phyloP scores from a whole-genome alignment of 2,797 vertebrate genomes.

The Leptoclinus maculatus region DNA sequence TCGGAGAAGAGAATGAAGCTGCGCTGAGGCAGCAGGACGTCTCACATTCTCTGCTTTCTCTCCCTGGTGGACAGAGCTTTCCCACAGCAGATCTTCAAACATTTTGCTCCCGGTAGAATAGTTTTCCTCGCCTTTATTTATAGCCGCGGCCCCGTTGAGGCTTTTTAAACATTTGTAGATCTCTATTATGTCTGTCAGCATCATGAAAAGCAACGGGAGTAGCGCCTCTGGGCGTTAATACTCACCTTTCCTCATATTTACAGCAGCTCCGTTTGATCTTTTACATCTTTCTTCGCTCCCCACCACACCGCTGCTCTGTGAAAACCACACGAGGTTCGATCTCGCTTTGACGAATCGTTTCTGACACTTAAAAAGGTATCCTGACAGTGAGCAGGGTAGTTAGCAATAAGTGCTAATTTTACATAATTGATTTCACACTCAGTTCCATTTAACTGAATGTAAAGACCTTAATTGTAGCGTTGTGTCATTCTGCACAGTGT shows the following conservation, averaged over 20 bases:
- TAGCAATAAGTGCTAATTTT: conserved; percentile 55
- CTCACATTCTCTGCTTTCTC: conserved; percentile 52
- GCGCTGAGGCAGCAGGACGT: conserved; percentile 42
- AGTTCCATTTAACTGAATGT: conserved; percentile 46
- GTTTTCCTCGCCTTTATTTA: conserved; percentile 11
- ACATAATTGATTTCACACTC: conserved; percentile 59
- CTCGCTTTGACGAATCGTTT: conserved; percentile 40
- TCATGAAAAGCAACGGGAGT: conserved; percentile 61
- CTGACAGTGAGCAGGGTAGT: conserved; percentile 24
- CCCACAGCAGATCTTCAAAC: conserved; percentile 43
- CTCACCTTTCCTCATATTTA: conserved; percentile 64
- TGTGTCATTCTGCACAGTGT: conserved; percentile 25
- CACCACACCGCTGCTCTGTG: not conserved
- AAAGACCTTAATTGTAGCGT: conserved; percentile 43
- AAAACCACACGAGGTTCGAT: conserved; percentile 46
- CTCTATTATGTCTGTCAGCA: conserved; percentile 65
- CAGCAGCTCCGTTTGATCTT: conserved; percentile 60
- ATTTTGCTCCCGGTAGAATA: conserved; percentile 40
- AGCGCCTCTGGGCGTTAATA: conserved; percentile 59
- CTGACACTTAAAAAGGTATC: conserved; percentile 57
- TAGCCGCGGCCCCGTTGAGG: conserved; percentile 16
- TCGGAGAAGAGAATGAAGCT: conserved; percentile 21
- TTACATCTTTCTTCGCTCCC: conserved; percentile 29
- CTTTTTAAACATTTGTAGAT: conserved; percentile 65
- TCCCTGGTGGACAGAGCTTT: conserved; percentile 37